Conservation (phyloP, 2,888 invertebrate species). For the Agrotis clavis region DNA sequence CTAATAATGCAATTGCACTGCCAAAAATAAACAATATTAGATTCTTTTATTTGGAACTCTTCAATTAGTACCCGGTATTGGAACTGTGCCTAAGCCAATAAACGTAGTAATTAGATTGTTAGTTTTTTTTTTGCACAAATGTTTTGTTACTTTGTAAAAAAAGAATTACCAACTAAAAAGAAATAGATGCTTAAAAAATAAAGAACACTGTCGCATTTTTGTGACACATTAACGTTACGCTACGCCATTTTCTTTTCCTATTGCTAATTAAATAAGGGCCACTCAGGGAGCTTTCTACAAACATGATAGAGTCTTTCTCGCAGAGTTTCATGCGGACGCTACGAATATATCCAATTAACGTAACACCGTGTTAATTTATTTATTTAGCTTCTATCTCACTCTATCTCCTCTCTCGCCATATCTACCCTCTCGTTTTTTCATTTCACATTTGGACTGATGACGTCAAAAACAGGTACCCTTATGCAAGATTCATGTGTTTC, state of each 20-base stretch:
- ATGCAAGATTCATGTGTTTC: slow-evolving; percentile 53
- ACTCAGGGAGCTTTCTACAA: slow-evolving; percentile 52
- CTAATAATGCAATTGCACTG: background rate
- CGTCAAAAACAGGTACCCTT: slow-evolving; percentile 22
- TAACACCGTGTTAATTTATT: slow-evolving; percentile 52
- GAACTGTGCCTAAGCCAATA: background rate
- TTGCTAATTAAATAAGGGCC: slow-evolving; percentile 65
- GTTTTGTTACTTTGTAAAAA: background rate
- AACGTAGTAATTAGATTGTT: too few species aligned
- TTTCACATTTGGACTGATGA: slow-evolving; percentile 35
- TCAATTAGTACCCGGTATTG: slow-evolving; percentile 2
- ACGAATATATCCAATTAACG: slow-evolving; percentile 62
- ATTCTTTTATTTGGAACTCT: background rate
- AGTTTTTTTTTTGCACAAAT: background rate
- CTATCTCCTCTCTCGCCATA: slow-evolving; percentile 32
- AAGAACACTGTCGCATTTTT: slow-evolving; percentile 9
- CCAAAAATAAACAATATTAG: background rate
- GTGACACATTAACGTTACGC: slow-evolving; percentile 37
- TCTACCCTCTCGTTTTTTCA: slow-evolving; percentile 22
- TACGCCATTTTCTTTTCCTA: slow-evolving; percentile 42
- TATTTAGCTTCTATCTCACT: slow-evolving; percentile 16
- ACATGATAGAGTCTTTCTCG: slow-evolving; percentile 56
- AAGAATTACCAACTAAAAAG: background rate
- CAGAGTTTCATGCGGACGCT: slow-evolving; percentile 44
- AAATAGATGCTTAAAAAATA: slow-evolving; percentile 10